These are phyloP conservation scores for Aphidius ervi DNA, from an alignment of 1,140 invertebrate species.

Conservation along the genomic window DNA sequence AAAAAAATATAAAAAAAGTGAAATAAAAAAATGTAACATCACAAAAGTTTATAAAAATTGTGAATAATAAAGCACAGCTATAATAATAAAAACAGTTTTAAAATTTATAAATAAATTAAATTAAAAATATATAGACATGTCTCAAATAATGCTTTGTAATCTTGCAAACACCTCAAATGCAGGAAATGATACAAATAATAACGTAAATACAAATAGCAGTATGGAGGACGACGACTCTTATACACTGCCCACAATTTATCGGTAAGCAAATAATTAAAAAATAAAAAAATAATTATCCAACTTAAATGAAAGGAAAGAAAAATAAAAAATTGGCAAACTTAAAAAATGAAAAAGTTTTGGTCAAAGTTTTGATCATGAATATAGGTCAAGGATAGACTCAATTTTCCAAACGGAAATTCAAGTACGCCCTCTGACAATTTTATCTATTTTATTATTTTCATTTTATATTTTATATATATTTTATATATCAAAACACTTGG, in stretches of 20 bases:
- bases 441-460: background rate
- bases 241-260: constrained; percentile 75
- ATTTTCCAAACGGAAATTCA: background rate
- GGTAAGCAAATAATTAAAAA: constrained; percentile 52
- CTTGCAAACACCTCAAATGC: constrained; percentile 45
- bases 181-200: constrained; percentile 64
- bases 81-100: constrained; percentile 2
- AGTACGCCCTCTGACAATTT: background rate
- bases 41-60: background rate
- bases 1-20: no score
- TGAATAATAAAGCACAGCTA: background rate
- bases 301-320: background rate
- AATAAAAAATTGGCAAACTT: background rate
- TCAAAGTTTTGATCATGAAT: background rate
- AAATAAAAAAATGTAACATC: background rate
- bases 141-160: constrained; percentile 51
- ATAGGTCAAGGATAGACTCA: background rate
- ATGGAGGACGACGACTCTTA: constrained; percentile 67
- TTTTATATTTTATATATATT: background rate
- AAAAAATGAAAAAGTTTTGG: background rate
- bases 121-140: constrained; percentile 34
- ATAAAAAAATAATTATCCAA: constrained; percentile 1
- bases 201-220: constrained; percentile 68
- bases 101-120: constrained; percentile 4
- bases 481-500: background rate